Evolutionary conservation across 92 coral and sea anemone genomes (phyloP), one percentile per base, ranked within the genome.

Genomic region (Phenganax stokvisi): DNA sequence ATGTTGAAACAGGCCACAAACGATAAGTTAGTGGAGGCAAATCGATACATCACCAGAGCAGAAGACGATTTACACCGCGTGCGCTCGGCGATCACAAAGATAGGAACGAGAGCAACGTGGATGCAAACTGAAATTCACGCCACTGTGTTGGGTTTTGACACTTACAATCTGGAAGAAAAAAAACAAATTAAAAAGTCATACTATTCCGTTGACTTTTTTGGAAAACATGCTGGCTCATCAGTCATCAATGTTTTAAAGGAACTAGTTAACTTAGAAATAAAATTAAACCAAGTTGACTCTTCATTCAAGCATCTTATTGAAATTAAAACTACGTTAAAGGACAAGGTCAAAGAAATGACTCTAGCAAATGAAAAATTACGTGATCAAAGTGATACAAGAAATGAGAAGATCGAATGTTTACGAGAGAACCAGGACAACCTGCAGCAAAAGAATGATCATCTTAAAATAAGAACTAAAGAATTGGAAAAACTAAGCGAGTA

Each of bases 61-160:
- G 31, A 57, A 55, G 64, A 75, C 0, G 53, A 56, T 56, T 30
- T 75, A 54, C 8, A 75, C 15, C 64, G 80, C 67, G 37, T 54
- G 12, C 59, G 61, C 31, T 20, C 62, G 57, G 80, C 47, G 25
- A 56, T 75, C 57, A 27, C 20, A 9, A 31, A 57, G 13, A 75
- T 75, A 13, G 9, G 80, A n/a, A 20, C 52, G 17, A 25, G 37
- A 31, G 12, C 63, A 29, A 12, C 16, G 47, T 51, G 51, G 63
- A 54, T 75, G 54, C 54, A 52, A 57, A 75, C 16, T 56, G 31
- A 28, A 57, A 9, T 75, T 30, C 73, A 68, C 13, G 70, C 65
- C 17, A 10, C 16, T 13, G 17, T 59, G 6, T 59, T 25, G 6
- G 65, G 20, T 59, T 11, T 28, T 9, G 56, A 20, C 55, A 54